Evolutionary conservation across 2,113 vertebrate species (phyloP).

Genomic region (Toxotes jaculatrix): DNA sequence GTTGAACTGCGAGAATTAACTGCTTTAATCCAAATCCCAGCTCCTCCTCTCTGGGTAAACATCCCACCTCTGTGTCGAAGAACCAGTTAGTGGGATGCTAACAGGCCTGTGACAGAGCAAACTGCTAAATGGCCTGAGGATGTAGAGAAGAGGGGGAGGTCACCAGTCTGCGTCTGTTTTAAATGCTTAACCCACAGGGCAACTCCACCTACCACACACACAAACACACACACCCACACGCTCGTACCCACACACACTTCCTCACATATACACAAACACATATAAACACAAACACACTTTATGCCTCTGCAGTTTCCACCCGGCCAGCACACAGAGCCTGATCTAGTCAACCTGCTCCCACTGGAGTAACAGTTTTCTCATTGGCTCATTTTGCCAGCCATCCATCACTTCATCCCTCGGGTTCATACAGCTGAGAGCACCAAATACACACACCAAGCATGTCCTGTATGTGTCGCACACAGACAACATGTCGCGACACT

Average conservation of each 20-base stretch:
- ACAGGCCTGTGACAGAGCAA: slow-evolving; percentile 37
- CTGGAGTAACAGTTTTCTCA: slow-evolving; percentile 59
- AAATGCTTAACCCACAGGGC: slow-evolving; percentile 52
- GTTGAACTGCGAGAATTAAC: background rate
- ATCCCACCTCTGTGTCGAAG: slow-evolving; percentile 39
- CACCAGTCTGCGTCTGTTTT: slow-evolving; percentile 48
- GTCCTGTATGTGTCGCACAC: background rate
- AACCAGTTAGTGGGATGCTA: slow-evolving; percentile 62
- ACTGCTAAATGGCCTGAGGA: slow-evolving; percentile 41
- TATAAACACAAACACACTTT: slow-evolving; percentile 2
- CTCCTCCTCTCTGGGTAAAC: slow-evolving; percentile 59
- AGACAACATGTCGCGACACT: background rate
- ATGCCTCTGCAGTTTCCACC: background rate
- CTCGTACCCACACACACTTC: slow-evolving; percentile 30
- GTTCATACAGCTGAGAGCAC: background rate
- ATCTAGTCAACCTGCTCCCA: slow-evolving; percentile 19
- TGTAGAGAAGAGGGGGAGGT: background rate
- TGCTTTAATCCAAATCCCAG: slow-evolving; percentile 21
- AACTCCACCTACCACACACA: slow-evolving; percentile 39
- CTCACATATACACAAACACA: background rate
- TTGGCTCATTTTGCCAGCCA: slow-evolving; percentile 32
- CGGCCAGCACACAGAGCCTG: slow-evolving; percentile 4
- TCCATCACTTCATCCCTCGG: slow-evolving; percentile 34
- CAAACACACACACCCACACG: slow-evolving; percentile 44
- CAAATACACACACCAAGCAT: slow-evolving; percentile 5